Evolutionary conservation across 2,888 invertebrate genomes (phyloP), one percentile per base, ranked within the genome.

Genomic region (Entomobrya proxima): DNA sequence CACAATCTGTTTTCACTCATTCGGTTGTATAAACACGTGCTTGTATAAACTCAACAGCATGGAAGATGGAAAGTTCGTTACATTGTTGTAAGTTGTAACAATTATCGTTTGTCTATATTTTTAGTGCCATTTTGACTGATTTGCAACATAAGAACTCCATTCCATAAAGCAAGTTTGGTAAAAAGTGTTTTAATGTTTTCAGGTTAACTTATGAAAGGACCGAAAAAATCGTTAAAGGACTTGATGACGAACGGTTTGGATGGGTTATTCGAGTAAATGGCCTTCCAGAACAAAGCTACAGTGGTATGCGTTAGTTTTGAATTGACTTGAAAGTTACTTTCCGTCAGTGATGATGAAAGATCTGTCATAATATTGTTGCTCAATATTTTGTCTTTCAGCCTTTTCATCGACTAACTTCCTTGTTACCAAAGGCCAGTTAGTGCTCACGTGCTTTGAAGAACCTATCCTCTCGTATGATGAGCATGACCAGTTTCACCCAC

Each of bases 181-280:
- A 15, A 40, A 40, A 15, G 15, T 40, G 15, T 75, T 75, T 44
- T 30, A 30, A n/a, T 47, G n/a, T 55, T 32, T 47, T 13, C 3
- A 82, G 82, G 35, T 44, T 82, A 32, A 82, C 58, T 58, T 82
- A 82, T 75, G 82, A 82, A 24, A 40, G 64, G 0, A 69, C 69
- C 0, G 82, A 82, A 21, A 74, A 75, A 21, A 58, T 5, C 9
- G 61, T 82, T n/a, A 24, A 18, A 24, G 82, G 82, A 15, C 30
- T 72, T 0, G 47, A 72, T 0, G 82, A 82, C 32, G 74, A 82
- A 24, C 44, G 35, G 15, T 82, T 82, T 64, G 82, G 82, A 6
- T 82, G 82, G 82, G 82, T 82, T 5, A 61, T 82, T 37, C 44
- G 82, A 44, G 58, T 82, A 7, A 82, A 74, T 47, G 82, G 82